phyloP scores from a whole-genome alignment of 2,113 vertebrate species.

The Macquaria australasica region DNA sequence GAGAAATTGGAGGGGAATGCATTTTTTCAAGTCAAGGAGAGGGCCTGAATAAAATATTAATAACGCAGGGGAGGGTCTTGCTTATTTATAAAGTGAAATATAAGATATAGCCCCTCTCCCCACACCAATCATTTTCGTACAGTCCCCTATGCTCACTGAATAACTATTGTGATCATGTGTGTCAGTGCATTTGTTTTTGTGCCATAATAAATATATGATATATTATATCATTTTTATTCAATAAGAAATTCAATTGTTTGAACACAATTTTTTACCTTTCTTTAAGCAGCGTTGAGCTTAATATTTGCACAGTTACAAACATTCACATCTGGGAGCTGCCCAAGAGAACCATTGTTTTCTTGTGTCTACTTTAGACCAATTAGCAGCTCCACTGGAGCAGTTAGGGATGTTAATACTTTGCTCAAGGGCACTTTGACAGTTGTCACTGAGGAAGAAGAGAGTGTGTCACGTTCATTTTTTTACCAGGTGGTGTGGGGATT shows the following conservation, averaged over 20 bases:
- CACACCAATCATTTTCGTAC: no score
- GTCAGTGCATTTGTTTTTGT: neutral
- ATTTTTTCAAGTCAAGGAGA: neutral
- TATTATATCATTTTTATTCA: neutral
- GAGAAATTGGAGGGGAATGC: neutral
- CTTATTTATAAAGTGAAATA: neutral
- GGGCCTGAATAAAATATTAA: neutral
- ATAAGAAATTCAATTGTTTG: neutral
- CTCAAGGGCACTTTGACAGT: slow-evolving; percentile 65
- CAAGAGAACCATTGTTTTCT: slow-evolving; percentile 41
- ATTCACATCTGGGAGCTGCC: slow-evolving; percentile 34
- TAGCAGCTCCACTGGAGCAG: slow-evolving; percentile 64
- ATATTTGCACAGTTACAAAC: slow-evolving; percentile 19
- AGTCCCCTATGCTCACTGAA: neutral
- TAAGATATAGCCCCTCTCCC: neutral
- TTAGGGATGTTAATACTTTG: slow-evolving; percentile 42
- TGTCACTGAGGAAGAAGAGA: slow-evolving; percentile 26
- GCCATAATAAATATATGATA: no score
- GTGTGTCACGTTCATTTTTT: neutral
- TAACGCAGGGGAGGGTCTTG: neutral
- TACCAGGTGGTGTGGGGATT: neutral
- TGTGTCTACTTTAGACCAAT: slow-evolving; percentile 53
- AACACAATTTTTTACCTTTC: neutral
- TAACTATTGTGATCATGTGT: neutral
- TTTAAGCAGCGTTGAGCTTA: slow-evolving; percentile 1